Percentiles rank a stretch among this genome's conserved stretches.
These are phyloP conservation scores for Lampropteryx suffumata DNA, from an alignment of 2,888 invertebrate genomes.

Conservation along the genomic window DNA sequence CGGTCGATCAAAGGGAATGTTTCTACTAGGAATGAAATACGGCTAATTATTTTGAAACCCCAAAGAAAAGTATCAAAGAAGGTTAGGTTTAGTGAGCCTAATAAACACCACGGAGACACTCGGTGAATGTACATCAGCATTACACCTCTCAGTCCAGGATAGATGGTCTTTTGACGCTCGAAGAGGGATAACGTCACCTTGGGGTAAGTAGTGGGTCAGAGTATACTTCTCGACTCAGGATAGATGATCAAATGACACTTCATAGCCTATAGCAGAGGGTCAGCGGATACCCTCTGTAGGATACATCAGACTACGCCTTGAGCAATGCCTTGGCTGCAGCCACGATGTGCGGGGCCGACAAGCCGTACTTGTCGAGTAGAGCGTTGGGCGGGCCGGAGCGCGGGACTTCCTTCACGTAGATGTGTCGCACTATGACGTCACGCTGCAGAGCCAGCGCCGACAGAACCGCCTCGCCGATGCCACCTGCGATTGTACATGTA, in stretches of 20 bases:
- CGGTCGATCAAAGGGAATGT: constrained; percentile 19
- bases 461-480: constrained; percentile 97
- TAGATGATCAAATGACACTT: too few species aligned
- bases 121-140: too few species aligned
- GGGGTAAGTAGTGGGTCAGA: too few species aligned
- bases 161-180: too few species aligned
- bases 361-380: constrained; percentile 94
- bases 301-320: constrained; percentile 54
- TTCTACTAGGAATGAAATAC: constrained; percentile 12
- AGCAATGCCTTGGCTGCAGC: constrained; percentile 86
- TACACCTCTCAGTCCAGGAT: too few species aligned
- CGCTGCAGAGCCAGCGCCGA: constrained; percentile 89
- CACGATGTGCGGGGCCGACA: constrained; percentile 91
- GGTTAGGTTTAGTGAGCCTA: too few species aligned
- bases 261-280: too few species aligned
- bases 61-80: neutral
- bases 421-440: constrained; percentile 87
- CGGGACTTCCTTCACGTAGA: constrained; percentile 93
- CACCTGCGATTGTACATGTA: constrained; percentile 89
- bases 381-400: constrained; percentile 95
- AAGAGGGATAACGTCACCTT: too few species aligned
- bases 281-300: too few species aligned
- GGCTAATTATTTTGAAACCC: too few species aligned
- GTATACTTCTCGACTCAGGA: too few species aligned
- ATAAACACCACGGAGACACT: too few species aligned